Conservation (phyloP, 2,113 vertebrate species). For the Percopsis transmontana region DNA sequence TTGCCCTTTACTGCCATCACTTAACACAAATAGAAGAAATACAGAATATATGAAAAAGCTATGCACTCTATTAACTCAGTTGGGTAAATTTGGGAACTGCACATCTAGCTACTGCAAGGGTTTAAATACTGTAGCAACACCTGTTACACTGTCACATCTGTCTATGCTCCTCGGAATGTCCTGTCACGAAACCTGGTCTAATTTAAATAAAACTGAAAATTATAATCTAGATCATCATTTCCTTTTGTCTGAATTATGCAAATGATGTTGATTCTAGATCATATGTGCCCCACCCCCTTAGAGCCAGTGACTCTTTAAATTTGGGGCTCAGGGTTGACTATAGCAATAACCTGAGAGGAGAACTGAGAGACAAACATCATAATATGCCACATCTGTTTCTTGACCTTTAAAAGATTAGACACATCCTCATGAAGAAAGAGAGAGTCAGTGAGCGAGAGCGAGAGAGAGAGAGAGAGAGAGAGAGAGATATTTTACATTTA, state of each 20-base stretch:
- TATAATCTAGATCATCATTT: slow-evolving; percentile 27
- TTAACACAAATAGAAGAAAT: slow-evolving; percentile 9
- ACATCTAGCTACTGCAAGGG: neutral
- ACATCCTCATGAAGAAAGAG: neutral
- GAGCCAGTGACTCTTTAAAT: neutral
- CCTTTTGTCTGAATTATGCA: too few species aligned
- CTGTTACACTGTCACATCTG: neutral
- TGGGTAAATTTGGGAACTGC: slow-evolving; percentile 12
- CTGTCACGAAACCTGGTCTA: slow-evolving; percentile 21
- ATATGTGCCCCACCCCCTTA: slow-evolving; percentile 24
- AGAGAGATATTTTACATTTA: too few species aligned
- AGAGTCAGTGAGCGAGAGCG: neutral
- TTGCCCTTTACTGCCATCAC: slow-evolving; percentile 9
- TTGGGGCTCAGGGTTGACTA: neutral
- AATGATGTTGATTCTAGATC: slow-evolving; percentile 14
- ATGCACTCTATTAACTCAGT: neutral
- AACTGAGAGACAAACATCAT: neutral
- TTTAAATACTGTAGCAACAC: too few species aligned
- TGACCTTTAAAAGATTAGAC: slow-evolving; percentile 15
- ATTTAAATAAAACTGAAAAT: slow-evolving; percentile 3
- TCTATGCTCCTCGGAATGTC: slow-evolving; percentile 3
- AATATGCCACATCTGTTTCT: neutral
- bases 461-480: neutral
- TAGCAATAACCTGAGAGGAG: neutral
- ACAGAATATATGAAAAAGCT: slow-evolving; percentile 14